Conservation (phyloP, 2,113 vertebrate species). For the Burhinus bistriatus region DNA sequence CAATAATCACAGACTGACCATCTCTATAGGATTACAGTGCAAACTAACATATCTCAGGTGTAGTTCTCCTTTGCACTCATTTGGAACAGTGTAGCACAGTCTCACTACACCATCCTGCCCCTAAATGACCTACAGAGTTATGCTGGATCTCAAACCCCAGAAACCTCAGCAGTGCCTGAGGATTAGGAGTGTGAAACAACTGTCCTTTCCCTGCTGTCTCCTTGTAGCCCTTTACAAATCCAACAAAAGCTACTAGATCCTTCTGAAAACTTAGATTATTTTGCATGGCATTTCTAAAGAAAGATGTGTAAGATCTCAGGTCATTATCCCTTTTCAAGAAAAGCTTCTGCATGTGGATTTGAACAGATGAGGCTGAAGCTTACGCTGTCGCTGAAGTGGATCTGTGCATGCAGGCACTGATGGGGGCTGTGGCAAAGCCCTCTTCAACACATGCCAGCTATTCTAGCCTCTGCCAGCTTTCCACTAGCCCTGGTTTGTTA, state of each 20-base stretch:
- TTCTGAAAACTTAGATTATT: background rate
- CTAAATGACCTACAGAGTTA: background rate
- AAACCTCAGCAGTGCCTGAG: background rate
- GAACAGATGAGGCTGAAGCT: background rate
- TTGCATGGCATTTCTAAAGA: background rate
- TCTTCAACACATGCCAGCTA: background rate
- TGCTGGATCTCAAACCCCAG: background rate
- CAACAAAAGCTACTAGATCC: background rate
- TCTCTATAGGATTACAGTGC: background rate
- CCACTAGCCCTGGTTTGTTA: background rate
- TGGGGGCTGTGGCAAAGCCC: background rate
- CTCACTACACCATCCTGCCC: background rate
- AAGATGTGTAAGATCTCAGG: rapidly evolving
- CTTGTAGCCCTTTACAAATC: background rate
- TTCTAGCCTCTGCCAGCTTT: background rate
- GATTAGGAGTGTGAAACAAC: background rate
- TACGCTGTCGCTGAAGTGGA: background rate
- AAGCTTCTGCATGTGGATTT: background rate
- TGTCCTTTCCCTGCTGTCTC: background rate
- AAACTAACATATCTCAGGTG: background rate
- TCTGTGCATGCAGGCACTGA: background rate
- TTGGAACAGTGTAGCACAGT: background rate
- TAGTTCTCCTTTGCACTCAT: background rate
- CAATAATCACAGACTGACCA: background rate
- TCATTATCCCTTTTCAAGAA: background rate